Evolutionary conservation across 2,888 invertebrate genomes (phyloP), one percentile per base, ranked within the genome.

Genomic region (Hypomecis punctinalis): DNA sequence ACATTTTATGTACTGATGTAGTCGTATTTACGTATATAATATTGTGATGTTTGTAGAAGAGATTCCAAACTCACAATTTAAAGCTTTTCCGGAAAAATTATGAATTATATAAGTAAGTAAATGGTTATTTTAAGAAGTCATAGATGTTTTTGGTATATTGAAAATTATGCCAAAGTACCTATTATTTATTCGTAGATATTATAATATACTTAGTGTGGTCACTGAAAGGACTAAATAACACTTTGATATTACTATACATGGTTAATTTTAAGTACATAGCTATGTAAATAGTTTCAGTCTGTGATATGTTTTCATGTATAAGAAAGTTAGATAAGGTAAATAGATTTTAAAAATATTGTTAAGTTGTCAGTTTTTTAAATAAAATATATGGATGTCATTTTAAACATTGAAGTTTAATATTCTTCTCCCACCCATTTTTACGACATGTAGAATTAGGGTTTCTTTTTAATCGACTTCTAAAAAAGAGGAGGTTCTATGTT

Each of bases 241-340:
- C 1, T 23, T 23, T 23, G 40, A 23, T 10, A 40, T 39, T 39
- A 39, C 39, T 13, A 39, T 13, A 51, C 10, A 39, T 0, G 0
- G 7, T 51, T 10, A 9, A 23, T 23, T 13, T n/a, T 13, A 40
- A 52, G 13, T 43, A 43, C 8, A 35, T 45, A 49, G n/a, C 11
- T 40, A 46, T 36, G 52, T 53, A 60, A 58, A 57, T 61, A 49
- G 37, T 63, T 52, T 66, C 36, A 56, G 65, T 59, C 70, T 70
- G 70, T 70, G 70, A 70, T 70, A 70, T 61, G 58, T 63, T 51
- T 23, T 23, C 23, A 33, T 35, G n/a, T 48, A 5, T 52, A 59
- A 52, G 45, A 35, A 52, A 39, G 0, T 1, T 52, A 52, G n/a
- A 6, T 40, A 10, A 51, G 11, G 39, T 42, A 33, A 10, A 33